Conservation (phyloP, 2,797 vertebrate genomes). For the Anguilla pacifica region DNA sequence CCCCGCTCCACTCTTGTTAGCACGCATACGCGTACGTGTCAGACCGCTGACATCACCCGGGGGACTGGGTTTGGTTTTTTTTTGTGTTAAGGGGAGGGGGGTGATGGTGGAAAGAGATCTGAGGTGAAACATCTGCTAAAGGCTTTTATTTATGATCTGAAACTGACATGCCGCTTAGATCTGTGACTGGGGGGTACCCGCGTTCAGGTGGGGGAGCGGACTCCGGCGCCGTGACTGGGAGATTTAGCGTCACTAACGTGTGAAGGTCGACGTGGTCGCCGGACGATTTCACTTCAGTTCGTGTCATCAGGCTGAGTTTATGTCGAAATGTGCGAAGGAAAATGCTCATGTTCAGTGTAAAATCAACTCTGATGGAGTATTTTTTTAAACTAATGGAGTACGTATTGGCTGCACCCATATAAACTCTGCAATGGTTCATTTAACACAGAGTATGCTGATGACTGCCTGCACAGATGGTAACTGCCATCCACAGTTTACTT, state of each 20-base stretch:
- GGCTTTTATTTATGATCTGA: background rate
- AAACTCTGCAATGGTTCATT: background rate
- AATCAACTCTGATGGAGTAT: no score
- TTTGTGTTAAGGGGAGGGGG: no score
- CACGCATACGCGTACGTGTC: slow-evolving; percentile 67
- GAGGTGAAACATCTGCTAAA: background rate
- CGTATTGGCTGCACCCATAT: background rate
- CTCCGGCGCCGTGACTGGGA: background rate
- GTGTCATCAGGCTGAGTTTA: background rate
- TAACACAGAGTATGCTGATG: background rate
- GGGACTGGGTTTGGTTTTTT: background rate
- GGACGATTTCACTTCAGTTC: background rate
- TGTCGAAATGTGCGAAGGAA: background rate
- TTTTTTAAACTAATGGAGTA: no score
- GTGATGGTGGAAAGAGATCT: background rate
- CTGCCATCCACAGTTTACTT: background rate
- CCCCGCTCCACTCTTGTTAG: slow-evolving; percentile 78
- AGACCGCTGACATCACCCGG: slow-evolving; percentile 58
- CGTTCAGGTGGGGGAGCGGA: no score
- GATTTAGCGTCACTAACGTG: background rate
- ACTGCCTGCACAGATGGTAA: background rate
- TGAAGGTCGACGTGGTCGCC: background rate
- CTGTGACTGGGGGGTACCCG: background rate
- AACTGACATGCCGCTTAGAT: background rate
- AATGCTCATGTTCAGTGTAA: background rate